Base-by-base conservation (phyloP, 2,797 vertebrate genomes). In the Epinephelus awoara region DNA sequence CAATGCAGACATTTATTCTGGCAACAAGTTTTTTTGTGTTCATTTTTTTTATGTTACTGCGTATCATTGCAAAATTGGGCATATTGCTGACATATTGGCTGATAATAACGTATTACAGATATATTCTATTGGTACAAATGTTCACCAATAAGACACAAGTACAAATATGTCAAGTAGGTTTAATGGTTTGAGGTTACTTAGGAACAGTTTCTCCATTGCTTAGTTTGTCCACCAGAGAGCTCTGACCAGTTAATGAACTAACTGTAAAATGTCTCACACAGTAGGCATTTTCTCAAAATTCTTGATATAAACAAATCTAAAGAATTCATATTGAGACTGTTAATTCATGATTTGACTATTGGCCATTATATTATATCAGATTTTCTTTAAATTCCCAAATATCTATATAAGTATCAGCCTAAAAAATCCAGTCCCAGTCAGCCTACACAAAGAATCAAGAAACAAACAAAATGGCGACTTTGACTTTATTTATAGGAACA, bases 21-120 rank as follows among this genome's bases (percentile, higher is more conserved):
- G 34, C 6, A 8, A 34, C 8, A 7, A 34, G 34, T 38, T 75
- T 19, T 49, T 72, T 51, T 67, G 5, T 34, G 34, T 34, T 34
- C 8, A 7, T 34, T 63, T 64, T 69, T 50, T 23, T 9, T 25
- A 27, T 17, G 61, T 44, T 11, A 65, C 47, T 0, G 13, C 5
- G 0, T 63, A 57, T 67, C 47, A 72, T 18, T 52, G 18, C 23
- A 67, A 57, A 47, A 46, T 46, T 25, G 46, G 52, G 57, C 34
- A 64, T 64, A 75, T 17, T 52, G 27, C 18, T 10, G 0, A 2
- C 25, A 42, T 42, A 23, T 52, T 1, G 0, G 15, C 6, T 5
- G 51, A 54, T 0, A 50, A 40, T 40, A 54, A 3, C 9, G 40
- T 52, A 23, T 1, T 54, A 50, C 6, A 40, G n/a, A 42, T 25